A percentile compares a stretch with the other conserved stretches of the same genome.
phyloP scores from a whole-genome alignment of 2,113 vertebrate genomes.

The Peromyscus polionotus region DNA sequence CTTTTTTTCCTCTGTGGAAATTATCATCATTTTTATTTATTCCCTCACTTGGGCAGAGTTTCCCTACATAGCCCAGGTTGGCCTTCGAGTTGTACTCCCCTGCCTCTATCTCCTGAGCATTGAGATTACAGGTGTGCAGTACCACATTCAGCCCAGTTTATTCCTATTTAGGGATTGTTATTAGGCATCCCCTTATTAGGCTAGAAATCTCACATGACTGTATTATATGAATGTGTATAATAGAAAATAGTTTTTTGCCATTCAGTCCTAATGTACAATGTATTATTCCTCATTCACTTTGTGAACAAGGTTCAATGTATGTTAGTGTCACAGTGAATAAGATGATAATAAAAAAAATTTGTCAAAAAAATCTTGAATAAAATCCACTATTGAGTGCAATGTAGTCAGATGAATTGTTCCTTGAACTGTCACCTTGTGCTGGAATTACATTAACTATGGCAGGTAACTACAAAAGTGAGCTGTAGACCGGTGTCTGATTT shows the following conservation, averaged over 20 bases:
- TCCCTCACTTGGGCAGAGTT: not conserved
- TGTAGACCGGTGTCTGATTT: not conserved
- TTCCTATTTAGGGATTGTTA: not conserved
- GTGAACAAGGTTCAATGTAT: not conserved
- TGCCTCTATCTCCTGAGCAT: not conserved
- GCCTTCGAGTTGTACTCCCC: not conserved
- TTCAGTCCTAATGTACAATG: not conserved
- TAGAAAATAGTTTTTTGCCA: not conserved
- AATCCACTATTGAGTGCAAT: constrained; percentile 28
- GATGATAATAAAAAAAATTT: constrained; percentile 14
- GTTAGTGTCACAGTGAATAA: constrained; percentile 9
- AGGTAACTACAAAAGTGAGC: not conserved
- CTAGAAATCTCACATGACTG: not conserved
- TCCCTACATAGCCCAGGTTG: not conserved
- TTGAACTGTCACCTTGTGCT: not conserved
- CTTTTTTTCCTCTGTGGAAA: not conserved
- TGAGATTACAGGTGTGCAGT: not conserved
- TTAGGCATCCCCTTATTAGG: not conserved
- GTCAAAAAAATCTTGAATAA: constrained; percentile 3
- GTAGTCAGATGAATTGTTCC: not conserved
- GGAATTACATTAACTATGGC: not conserved
- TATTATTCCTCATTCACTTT: not conserved
- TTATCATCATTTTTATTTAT: not conserved
- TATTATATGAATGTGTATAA: not conserved
- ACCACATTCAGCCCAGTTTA: not conserved